A percentile compares a stretch with the other conserved stretches of the same genome.
Conservation (phyloP, 1,140 invertebrate species). For the Pseudomyrmex pallidus region DNA sequence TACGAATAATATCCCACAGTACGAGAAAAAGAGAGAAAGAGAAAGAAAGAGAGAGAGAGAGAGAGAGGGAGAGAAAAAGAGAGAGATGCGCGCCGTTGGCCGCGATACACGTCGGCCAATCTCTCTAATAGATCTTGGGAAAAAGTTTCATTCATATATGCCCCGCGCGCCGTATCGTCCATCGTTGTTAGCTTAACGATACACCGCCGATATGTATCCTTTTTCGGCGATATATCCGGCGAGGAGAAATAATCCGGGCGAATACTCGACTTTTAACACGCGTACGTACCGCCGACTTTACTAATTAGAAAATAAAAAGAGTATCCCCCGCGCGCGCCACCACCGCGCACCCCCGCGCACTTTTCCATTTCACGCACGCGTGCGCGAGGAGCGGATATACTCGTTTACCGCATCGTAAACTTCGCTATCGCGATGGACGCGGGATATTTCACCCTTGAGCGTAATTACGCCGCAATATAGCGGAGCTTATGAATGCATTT, state of each 20-base stretch:
- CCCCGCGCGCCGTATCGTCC: conserved; percentile 1
- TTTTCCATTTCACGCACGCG: too few species aligned
- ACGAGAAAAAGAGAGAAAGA: conserved; percentile 11
- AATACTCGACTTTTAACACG: conserved; percentile 49
- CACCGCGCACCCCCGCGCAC: not conserved
- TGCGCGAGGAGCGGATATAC: not conserved
- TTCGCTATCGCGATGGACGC: conserved; percentile 37
- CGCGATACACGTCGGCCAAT: conserved; percentile 68
- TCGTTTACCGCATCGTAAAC: conserved; percentile 56
- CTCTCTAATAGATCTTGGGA: conserved; percentile 71
- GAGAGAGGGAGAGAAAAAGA: not conserved
- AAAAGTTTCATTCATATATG: conserved; percentile 59
- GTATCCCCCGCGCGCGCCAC: too few species aligned
- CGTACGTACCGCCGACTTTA: conserved; percentile 5
- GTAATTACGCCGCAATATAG: conserved; percentile 51
- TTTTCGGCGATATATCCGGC: conserved; percentile 38
- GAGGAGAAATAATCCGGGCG: conserved; percentile 37
- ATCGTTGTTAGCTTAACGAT: conserved; percentile 61
- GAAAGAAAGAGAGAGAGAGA: conserved; percentile 18
- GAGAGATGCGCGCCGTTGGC: conserved; percentile 51
- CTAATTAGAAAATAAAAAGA: conserved; percentile 56
- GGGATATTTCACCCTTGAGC: conserved; percentile 53
- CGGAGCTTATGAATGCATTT: conserved; percentile 33
- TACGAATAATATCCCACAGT: conserved; percentile 36
- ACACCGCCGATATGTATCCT: conserved; percentile 52